Conservation (phyloP, 2,797 vertebrate genomes). For the Chloroceryle inda region DNA sequence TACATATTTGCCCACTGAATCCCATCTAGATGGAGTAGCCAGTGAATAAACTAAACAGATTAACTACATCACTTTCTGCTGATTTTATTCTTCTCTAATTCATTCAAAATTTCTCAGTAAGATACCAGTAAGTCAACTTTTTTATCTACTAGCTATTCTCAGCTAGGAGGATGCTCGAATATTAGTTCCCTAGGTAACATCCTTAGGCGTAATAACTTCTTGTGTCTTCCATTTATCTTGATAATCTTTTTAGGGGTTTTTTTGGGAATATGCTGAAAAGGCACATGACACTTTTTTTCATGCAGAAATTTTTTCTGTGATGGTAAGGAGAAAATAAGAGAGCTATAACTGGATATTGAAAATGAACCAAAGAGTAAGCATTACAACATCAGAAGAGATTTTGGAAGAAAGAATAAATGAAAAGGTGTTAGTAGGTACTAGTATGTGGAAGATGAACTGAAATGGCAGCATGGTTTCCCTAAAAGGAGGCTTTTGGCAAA, state of each 20-base stretch:
- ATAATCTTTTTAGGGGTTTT: background rate
- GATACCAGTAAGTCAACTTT: background rate
- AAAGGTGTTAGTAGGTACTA: background rate
- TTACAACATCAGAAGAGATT: background rate
- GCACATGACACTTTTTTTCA: background rate
- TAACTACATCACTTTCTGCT: background rate
- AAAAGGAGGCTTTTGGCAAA: background rate
- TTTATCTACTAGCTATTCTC: background rate
- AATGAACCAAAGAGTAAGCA: background rate
- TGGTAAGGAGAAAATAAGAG: background rate
- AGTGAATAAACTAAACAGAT: no score
- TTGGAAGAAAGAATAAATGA: background rate
- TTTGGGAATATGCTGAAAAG: background rate
- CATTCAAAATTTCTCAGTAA: background rate
- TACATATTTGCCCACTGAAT: background rate
- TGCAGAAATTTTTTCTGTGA: background rate
- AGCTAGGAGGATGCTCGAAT: background rate
- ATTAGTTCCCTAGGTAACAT: background rate
- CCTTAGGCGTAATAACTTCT: background rate
- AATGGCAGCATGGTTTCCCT: background rate
- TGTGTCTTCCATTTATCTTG: background rate
- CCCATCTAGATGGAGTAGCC: no score
- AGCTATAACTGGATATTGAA: background rate
- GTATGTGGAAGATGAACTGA: background rate
- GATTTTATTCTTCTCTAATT: background rate